A percentile compares a stretch with the other conserved stretches of the same genome.
Conservation (phyloP, 2,797 vertebrate genomes). For the Notolabrus celidotus region DNA sequence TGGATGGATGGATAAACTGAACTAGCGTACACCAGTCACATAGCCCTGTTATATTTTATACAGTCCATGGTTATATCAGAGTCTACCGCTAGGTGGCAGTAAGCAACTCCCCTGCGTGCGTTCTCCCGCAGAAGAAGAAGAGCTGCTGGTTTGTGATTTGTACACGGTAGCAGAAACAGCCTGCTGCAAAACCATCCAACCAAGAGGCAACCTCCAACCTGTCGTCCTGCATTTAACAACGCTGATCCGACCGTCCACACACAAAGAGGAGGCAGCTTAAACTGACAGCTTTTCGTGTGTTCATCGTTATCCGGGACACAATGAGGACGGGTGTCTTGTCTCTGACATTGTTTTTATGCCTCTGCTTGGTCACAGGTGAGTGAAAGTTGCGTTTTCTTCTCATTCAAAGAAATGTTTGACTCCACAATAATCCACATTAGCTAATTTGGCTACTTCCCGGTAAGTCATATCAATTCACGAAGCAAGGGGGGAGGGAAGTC, state of each 20-base stretch:
- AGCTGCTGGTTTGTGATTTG: background rate
- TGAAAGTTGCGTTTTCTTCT: background rate
- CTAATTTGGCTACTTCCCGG: background rate
- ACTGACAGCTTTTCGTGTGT: background rate
- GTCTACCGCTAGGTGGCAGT: slow-evolving; percentile 6
- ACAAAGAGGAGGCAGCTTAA: background rate
- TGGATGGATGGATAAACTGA: too few species aligned
- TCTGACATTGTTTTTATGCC: slow-evolving; percentile 3
- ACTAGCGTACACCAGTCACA: too few species aligned
- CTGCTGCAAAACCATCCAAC: background rate
- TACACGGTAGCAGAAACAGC: slow-evolving; percentile 58
- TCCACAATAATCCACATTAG: background rate
- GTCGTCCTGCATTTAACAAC: slow-evolving; percentile 1
- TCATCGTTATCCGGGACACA: background rate
- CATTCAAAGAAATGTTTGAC: background rate
- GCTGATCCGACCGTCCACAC: background rate
- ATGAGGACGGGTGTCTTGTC: slow-evolving; percentile 53
- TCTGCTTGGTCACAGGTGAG: slow-evolving; percentile 56
- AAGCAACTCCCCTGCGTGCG: rapidly evolving
- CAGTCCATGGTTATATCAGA: too few species aligned
- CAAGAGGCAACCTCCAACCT: slow-evolving; percentile 8
- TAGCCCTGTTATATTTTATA: background rate
- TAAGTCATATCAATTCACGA: too few species aligned
- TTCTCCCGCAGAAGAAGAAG: slow-evolving; percentile 54
- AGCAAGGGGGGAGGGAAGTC: rapidly evolving